Conservation (phyloP, 1,140 invertebrate genomes). For the Muscidifurax raptorellus region DNA sequence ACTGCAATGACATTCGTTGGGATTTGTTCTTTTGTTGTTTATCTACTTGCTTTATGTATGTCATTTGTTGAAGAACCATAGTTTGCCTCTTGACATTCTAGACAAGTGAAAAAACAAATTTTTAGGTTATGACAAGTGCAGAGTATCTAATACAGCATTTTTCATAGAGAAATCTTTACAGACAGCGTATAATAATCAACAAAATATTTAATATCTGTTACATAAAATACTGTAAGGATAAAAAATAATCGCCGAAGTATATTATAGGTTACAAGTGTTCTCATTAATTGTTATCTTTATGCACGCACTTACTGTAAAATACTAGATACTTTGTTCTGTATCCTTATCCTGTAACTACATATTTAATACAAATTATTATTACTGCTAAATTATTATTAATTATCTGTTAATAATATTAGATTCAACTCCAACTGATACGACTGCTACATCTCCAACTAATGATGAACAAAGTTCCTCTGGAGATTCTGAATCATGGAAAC, state of each 20-base stretch:
- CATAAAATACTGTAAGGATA: not conserved
- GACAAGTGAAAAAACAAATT: not conserved
- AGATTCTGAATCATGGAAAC: constrained; percentile 69
- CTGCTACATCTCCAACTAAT: constrained; percentile 60
- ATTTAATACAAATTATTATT: no score
- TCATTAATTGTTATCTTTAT: not conserved
- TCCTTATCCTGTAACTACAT: no score
- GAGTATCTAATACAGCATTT: no score
- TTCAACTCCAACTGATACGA: constrained; percentile 28
- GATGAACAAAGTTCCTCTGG: constrained; percentile 68
- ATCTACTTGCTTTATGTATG: no score
- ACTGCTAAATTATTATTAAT: no score
- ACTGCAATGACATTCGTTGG: no score
- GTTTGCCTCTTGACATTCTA: not conserved
- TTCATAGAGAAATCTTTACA: no score
- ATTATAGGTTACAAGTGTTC: no score
- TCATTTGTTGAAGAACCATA: not conserved
- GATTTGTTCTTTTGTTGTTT: no score
- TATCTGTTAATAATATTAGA: no score
- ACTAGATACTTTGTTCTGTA: no score
- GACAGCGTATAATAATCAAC: not conserved
- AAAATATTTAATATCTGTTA: not conserved
- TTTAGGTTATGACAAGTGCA: not conserved
- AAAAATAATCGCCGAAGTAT: not conserved
- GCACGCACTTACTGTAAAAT: not conserved